Conservation (phyloP, 2,888 invertebrate genomes). For the Acleris holmiana region DNA sequence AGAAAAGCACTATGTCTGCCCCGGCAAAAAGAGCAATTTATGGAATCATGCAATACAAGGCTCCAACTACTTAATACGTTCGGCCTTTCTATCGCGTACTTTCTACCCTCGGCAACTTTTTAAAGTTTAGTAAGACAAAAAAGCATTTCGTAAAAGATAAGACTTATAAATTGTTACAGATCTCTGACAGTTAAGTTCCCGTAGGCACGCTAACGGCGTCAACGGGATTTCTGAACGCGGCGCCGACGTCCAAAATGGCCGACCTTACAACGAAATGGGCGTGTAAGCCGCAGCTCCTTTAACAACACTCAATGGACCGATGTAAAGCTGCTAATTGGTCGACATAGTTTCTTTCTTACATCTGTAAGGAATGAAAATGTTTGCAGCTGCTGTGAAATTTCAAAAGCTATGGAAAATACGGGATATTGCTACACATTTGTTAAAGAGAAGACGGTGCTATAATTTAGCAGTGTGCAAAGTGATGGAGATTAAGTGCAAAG, state of each 20-base stretch:
- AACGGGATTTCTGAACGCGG: conserved; percentile 76
- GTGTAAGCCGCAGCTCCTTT: conserved; percentile 50
- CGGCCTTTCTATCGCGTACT: too few species aligned
- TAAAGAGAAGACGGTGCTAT: conserved; percentile 24
- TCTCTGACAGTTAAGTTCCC: conserved; percentile 82
- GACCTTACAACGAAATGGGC: conserved; percentile 74
- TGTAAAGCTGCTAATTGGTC: not conserved
- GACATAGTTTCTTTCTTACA: not conserved
- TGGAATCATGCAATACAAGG: too few species aligned
- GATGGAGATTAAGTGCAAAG: conserved; percentile 36
- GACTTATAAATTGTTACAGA: conserved; percentile 54
- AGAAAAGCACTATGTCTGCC: too few species aligned
- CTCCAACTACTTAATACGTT: too few species aligned
- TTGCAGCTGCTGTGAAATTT: not conserved
- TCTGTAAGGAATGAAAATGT: not conserved
- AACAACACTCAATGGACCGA: conserved; percentile 20
- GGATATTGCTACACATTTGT: conserved; percentile 8
- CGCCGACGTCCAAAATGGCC: conserved; percentile 67
- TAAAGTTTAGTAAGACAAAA: too few species aligned
- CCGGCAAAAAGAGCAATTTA: too few species aligned
- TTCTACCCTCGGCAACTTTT: too few species aligned
- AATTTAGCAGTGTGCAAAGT: conserved; percentile 22
- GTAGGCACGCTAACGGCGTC: conserved; percentile 73
- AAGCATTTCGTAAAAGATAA: too few species aligned
- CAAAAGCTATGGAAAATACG: conserved; percentile 8